Evolutionary conservation across 2,888 invertebrate genomes (phyloP), one percentile per base, ranked within the genome.

Genomic region (Hesperia comma): DNA sequence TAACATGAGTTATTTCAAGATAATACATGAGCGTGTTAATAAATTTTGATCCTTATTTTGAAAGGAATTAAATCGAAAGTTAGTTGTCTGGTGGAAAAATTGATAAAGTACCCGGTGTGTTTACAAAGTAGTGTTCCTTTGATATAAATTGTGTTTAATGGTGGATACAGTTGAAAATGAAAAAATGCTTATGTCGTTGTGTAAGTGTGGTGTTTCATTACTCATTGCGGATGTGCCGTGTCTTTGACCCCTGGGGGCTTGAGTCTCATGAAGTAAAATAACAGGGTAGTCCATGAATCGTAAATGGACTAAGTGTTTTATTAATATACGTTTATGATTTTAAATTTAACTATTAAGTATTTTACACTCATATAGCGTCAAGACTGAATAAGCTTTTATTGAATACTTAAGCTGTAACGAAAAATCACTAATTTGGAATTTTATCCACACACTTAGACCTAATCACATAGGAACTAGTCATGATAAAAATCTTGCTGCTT

Each of bases 91-190:
- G 19, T 49, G 19, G 12, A 12, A 26, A 12, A 12, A 12, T 49
- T 12, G 49, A 49, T 49, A 49, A 49, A 68, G 68, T 41, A 68
- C 57, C 33, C 60, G 2, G 5, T 19, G 10, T 8, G 49, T 49
- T 49, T 49, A 49, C 49, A 49, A 19, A 19, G 49, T 19, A 19
- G 8, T 19, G 49, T 49, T 49, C 12, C 6, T 19, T 19, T 6
- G 19, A 19, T 12, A 19, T 46, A 46, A 46, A 8, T 49, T 49
- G 49, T 49, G 49, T 49, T 49, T 19, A 49, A 49, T 49, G 49
- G 49, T 46, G 46, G 46, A 46, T 46, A 21, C 21, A 12, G 21
- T 53, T 53, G 32, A 32, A 32, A 53, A 53, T 53, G 21, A 53
- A 32, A 53, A 53, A 10, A 53, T 53, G 53, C n/a, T 32, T 53